Evolutionary conservation across 2,797 vertebrate genomes (phyloP), one percentile per base, ranked within the genome.

Genomic region (Steatocranus sp.): DNA sequence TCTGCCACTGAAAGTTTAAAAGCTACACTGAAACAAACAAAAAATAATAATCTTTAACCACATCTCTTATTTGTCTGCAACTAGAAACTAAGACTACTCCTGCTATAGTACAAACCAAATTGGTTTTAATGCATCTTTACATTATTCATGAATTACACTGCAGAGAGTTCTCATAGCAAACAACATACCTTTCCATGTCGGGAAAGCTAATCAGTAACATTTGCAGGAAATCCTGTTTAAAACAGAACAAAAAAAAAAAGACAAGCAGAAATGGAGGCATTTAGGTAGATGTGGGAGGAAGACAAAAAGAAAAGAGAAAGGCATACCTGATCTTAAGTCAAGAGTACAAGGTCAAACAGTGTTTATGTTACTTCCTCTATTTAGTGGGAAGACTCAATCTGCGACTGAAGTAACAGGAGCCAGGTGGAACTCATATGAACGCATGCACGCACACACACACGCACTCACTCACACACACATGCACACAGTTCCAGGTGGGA

Each of bases 171-270:
- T 80, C 76, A 80, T 48, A 87, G 78, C 53, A 76, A 88, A 75
- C 90, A 86, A 88, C 97, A 92, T 96, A 99, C 98, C 95, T 87
- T 95, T 95, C 95, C 88, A 97, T 92, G 94, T 97, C 93, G 88
- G 98, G 97, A 90, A 97, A 95, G 53, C 94, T 95, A 87, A 96
- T 97, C 95, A 99, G 93, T 77, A 99, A 90, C 97, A 97, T 97
- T 93, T 89, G 95, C 91, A 99, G 96, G 92, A 99, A 99, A 95
- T 99, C 98, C 98, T 99, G 89, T 83, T 92, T 2, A 54, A 93
- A 68, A 68, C 38, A 93, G 79, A 82, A 43, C 27, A 74, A 11
- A 43, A 84, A 32, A 85, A 36, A 68, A n/a, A 46, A 7, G n/a
- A 80, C 8, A 36, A 46, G 82, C 36, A 89, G 38, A 90, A 84